A percentile compares a stretch with the other conserved stretches of the same genome.
These are phyloP conservation scores for Holacanthus passer DNA, from an alignment of 2,113 vertebrate species.

Conservation along the genomic window DNA sequence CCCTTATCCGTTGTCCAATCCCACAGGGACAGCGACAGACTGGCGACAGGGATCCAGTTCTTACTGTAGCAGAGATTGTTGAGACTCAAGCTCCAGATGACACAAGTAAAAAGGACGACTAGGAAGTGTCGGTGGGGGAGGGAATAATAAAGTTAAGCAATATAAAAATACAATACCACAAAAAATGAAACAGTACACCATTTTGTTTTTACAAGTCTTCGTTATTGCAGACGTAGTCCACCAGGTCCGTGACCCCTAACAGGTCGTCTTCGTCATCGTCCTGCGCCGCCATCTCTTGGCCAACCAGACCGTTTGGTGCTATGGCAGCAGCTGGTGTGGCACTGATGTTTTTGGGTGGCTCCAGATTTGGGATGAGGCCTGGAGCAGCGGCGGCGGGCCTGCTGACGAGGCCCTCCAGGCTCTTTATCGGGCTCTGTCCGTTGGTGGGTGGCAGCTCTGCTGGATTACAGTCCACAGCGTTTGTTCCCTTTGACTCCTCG, in stretches of 20 bases:
- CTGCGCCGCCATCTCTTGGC: slow-evolving; percentile 87
- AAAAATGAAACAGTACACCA: slow-evolving; percentile 62
- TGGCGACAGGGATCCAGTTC: slow-evolving; percentile 74
- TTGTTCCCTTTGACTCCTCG: slow-evolving; percentile 89
- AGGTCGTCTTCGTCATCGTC: slow-evolving; percentile 99
- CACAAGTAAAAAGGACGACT: slow-evolving; percentile 54
- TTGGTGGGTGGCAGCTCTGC: slow-evolving; percentile 91
- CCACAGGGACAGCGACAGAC: slow-evolving; percentile 42
- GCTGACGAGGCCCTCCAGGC: slow-evolving; percentile 79
- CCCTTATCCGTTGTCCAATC: slow-evolving; percentile 30
- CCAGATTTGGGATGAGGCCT: slow-evolving; percentile 54
- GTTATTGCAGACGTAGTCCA: slow-evolving; percentile 99
- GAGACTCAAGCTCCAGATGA: slow-evolving; percentile 31
- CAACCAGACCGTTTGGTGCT: slow-evolving; percentile 88
- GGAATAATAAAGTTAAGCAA: slow-evolving; percentile 76
- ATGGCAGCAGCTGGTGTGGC: slow-evolving; percentile 68
- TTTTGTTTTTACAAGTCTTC: slow-evolving; percentile 92
- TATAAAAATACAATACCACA: slow-evolving; percentile 83
- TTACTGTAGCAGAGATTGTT: slow-evolving; percentile 30
- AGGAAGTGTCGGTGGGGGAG: slow-evolving; percentile 35
- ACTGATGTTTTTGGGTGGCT: slow-evolving; percentile 87
- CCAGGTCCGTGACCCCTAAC: slow-evolving; percentile 98
- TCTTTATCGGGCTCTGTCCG: slow-evolving; percentile 91
- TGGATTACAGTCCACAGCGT: slow-evolving; percentile 88
- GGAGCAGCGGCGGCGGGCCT: slow-evolving; percentile 35